A percentile compares a stretch with the other conserved stretches of the same genome.
Evolutionary conservation across 2,797 vertebrate genomes (phyloP).

Genomic region (Etheostoma nigrum): DNA sequence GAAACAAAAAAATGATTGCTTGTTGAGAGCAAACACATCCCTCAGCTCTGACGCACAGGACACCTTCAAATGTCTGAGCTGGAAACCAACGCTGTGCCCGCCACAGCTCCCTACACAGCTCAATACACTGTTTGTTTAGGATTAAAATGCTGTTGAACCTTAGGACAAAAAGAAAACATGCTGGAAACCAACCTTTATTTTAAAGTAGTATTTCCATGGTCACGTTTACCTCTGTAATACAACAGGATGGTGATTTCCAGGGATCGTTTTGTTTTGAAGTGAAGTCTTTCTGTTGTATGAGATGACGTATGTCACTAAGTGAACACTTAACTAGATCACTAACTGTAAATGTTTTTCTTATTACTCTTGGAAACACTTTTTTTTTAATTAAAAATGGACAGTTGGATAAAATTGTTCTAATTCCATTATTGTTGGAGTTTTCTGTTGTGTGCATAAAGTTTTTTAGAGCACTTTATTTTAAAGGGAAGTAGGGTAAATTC

Average conservation of each 20-base stretch:
- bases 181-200: conserved; percentile 85
- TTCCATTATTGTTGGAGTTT: conserved; percentile 47
- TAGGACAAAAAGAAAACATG: conserved; percentile 79
- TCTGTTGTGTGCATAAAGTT: conserved; percentile 17
- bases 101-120: conserved; percentile 73
- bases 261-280: conserved; percentile 77
- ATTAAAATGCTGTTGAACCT: conserved; percentile 76
- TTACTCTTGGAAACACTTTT: conserved; percentile 84
- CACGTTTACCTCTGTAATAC: conserved; percentile 86
- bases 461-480: conserved; percentile 47
- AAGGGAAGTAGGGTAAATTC: conserved; percentile 17
- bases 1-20: conserved; percentile 53
- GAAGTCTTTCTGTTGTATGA: conserved; percentile 84
- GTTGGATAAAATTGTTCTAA: conserved; percentile 72
- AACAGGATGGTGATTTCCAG: conserved; percentile 81
- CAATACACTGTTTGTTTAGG: conserved; percentile 81
- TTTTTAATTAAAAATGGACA: conserved; percentile 82
- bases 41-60: conserved; percentile 63
- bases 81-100: conserved; percentile 73
- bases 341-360: conserved; percentile 86
- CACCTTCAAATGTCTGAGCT: conserved; percentile 60
- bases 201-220: conserved; percentile 78
- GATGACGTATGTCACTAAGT: conserved; percentile 84
- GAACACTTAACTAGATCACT: conserved; percentile 84
- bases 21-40: conserved; percentile 55